Conservation (phyloP, 2,888 invertebrate species). For the Lampropteryx suffumata region DNA sequence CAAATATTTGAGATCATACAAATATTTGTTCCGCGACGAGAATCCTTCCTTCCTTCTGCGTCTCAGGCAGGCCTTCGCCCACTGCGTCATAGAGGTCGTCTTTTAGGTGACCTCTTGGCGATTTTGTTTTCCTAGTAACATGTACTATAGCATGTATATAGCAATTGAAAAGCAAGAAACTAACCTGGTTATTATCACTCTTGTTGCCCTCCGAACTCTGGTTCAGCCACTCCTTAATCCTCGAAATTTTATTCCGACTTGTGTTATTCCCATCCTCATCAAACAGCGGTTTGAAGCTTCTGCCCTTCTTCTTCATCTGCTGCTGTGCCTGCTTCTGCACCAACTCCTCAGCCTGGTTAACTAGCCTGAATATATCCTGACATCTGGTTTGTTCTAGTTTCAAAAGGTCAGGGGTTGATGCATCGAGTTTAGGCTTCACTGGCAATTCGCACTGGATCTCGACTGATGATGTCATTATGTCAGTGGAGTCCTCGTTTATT, state of each 20-base stretch:
- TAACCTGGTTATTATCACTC: slow-evolving; percentile 67
- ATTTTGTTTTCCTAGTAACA: too few species aligned
- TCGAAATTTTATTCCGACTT: slow-evolving; percentile 84
- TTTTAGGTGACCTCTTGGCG: too few species aligned
- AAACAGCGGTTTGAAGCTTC: slow-evolving; percentile 79
- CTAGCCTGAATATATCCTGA: slow-evolving; percentile 88
- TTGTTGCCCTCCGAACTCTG: slow-evolving; percentile 73
- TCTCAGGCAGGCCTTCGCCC: too few species aligned
- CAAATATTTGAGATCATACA: too few species aligned
- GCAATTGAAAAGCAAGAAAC: too few species aligned
- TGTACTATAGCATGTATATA: too few species aligned
- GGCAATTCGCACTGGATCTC: slow-evolving; percentile 75
- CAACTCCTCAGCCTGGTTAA: slow-evolving; percentile 91
- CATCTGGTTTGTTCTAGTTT: slow-evolving; percentile 74
- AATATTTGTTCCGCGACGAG: too few species aligned
- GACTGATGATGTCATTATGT: slow-evolving; percentile 78
- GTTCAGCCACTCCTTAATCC: slow-evolving; percentile 88
- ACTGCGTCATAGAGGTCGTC: too few species aligned
- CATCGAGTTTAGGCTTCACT: slow-evolving; percentile 60
- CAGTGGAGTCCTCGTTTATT: slow-evolving; percentile 74
- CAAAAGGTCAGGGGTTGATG: slow-evolving; percentile 73
- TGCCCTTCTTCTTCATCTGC: slow-evolving; percentile 73
- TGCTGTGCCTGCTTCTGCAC: slow-evolving; percentile 80
- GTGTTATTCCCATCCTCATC: slow-evolving; percentile 75
- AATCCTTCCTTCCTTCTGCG: too few species aligned